These are phyloP conservation scores for Calcarius lapponicus DNA, from an alignment of 2,797 vertebrate species.

Conservation along the genomic window DNA sequence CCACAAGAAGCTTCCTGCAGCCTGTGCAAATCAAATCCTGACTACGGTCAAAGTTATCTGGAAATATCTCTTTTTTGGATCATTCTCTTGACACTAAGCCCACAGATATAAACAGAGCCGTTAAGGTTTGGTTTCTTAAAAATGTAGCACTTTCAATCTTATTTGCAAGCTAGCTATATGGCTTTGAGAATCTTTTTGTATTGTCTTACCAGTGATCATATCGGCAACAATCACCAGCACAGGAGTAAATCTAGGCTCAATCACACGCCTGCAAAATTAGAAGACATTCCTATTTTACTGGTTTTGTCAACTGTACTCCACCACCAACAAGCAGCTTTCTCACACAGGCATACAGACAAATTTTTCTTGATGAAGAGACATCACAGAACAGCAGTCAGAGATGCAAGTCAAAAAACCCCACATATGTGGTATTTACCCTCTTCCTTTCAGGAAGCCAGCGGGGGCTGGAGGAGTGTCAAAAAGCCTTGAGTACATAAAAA, in stretches of 20 bases:
- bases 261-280: constrained; percentile 81
- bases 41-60: neutral
- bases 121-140: neutral
- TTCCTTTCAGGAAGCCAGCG: neutral
- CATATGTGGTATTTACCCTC: accelerated
- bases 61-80: neutral
- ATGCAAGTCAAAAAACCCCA: neutral
- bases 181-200: neutral
- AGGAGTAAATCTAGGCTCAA: constrained; percentile 87
- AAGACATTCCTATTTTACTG: neutral
- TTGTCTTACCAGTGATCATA: constrained; percentile 84
- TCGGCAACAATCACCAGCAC: constrained; percentile 86
- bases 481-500: neutral
- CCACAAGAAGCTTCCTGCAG: neutral
- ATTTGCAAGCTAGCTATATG: neutral
- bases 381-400: neutral
- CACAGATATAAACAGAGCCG: neutral
- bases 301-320: neutral
- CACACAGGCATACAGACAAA: neutral
- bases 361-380: neutral
- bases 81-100: neutral
- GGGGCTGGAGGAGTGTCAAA: neutral
- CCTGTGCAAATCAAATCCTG: neutral
- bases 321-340: neutral
- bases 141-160: neutral